A percentile compares a stretch with the other conserved stretches of the same genome.
phyloP scores from a whole-genome alignment of 92 coral and sea anemone genomes.

The Bergia puertoricense region DNA sequence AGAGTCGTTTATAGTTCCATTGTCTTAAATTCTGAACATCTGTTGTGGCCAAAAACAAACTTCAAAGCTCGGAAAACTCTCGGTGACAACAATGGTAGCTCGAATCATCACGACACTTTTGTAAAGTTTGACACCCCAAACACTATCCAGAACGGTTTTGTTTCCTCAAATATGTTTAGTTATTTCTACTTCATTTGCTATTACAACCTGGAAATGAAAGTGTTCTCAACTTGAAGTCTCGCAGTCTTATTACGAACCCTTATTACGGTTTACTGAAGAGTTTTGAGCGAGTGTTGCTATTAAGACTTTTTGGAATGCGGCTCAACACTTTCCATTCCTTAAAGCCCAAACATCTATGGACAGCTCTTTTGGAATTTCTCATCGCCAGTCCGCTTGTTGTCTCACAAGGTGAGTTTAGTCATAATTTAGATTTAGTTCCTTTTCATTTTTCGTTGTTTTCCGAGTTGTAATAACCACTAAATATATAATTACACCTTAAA shows the following conservation, averaged over 20 bases:
- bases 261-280: background rate
- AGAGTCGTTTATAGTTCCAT: background rate
- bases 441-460: background rate
- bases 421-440: background rate
- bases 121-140: background rate
- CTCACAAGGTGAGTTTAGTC: constrained; percentile 8
- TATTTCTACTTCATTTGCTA: background rate
- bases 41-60: background rate
- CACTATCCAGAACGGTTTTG: background rate
- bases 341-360: background rate
- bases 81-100: background rate
- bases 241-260: background rate
- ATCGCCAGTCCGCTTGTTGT: background rate
- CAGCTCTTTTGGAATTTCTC: background rate
- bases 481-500: background rate
- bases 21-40: background rate
- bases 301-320: constrained; percentile 25
- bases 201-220: background rate
- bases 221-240: background rate
- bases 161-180: background rate
- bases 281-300: background rate
- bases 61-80: background rate
- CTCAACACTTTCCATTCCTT: background rate
- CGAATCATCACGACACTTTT: background rate
- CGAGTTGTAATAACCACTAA: background rate